These are phyloP conservation scores for Sphecodes monilicornis DNA, from an alignment of 2,888 invertebrate genomes.

Conservation along the genomic window DNA sequence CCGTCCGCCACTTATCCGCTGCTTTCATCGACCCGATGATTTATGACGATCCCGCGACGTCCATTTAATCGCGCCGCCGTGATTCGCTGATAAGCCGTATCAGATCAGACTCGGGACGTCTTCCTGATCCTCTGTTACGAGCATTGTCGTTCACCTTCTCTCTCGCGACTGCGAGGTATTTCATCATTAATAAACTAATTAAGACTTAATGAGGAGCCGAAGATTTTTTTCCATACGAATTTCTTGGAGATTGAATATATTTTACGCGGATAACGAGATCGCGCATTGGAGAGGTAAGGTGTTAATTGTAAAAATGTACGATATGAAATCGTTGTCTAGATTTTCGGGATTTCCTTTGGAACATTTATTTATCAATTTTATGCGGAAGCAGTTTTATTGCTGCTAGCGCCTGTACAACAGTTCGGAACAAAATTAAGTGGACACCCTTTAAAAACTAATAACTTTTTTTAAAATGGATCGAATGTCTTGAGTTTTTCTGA, in stretches of 20 bases:
- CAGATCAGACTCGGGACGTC: not conserved
- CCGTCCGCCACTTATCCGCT: slow-evolving; percentile 24
- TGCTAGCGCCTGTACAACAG: too few relatives aligned
- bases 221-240: not conserved
- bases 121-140: not conserved
- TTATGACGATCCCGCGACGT: slow-evolving; percentile 28
- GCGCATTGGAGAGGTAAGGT: not conserved
- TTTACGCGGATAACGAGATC: not conserved
- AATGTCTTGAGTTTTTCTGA: too few relatives aligned
- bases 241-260: not conserved
- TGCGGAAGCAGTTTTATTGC: too few relatives aligned
- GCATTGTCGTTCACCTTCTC: not conserved
- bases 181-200: not conserved
- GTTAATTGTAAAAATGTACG: not conserved
- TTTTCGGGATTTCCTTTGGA: not conserved
- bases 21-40: slow-evolving; percentile 39
- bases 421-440: too few relatives aligned
- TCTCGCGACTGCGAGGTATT: not conserved
- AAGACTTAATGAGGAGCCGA: not conserved
- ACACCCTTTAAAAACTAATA: too few relatives aligned
- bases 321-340: not conserved
- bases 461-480: too few relatives aligned
- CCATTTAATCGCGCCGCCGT: slow-evolving; percentile 44
- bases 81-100: slow-evolving; percentile 40
- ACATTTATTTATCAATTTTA: not conserved